A percentile compares a stretch with the other conserved stretches of the same genome.
Evolutionary conservation across 2,888 invertebrate genomes (phyloP).

Genomic region (Pharmacophagus antenor): DNA sequence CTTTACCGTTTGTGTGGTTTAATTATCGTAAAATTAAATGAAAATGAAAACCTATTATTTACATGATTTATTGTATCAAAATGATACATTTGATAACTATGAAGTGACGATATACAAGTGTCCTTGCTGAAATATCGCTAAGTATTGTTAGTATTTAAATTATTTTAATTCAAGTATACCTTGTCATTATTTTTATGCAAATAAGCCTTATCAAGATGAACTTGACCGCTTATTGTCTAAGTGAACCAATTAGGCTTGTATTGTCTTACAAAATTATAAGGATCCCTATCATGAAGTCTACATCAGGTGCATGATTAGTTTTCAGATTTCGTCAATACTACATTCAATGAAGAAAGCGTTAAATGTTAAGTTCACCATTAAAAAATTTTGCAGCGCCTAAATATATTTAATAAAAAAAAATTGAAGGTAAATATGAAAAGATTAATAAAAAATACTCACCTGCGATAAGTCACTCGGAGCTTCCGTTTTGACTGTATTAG

Average conservation of each 20-base stretch:
- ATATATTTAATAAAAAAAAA: too few species aligned
- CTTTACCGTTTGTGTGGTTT: too few species aligned
- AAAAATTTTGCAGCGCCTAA: too few species aligned
- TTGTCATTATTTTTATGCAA: slow-evolving; percentile 50
- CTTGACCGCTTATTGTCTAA: slow-evolving; percentile 47
- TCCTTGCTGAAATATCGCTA: slow-evolving; percentile 42
- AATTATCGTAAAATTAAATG: neutral
- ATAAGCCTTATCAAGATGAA: slow-evolving; percentile 52
- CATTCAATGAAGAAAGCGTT: neutral
- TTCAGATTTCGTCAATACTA: slow-evolving; percentile 11
- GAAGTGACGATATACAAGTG: slow-evolving; percentile 3
- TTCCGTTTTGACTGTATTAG: slow-evolving; percentile 85
- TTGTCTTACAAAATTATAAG: slow-evolving; percentile 32
- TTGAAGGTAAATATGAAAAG: neutral
- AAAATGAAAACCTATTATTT: neutral
- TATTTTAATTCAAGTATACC: slow-evolving; percentile 41
- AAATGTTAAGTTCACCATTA: too few species aligned
- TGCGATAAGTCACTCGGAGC: slow-evolving; percentile 83
- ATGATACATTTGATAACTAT: neutral
- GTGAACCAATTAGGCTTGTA: slow-evolving; percentile 42
- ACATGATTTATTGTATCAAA: neutral
- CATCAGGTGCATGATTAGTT: slow-evolving; percentile 14
- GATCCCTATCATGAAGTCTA: slow-evolving; percentile 24
- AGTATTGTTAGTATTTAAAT: slow-evolving; percentile 42
- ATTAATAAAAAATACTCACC: slow-evolving; percentile 72